Base-by-base conservation (phyloP, 2,797 vertebrate species). In the Cuculus canorus region DNA sequence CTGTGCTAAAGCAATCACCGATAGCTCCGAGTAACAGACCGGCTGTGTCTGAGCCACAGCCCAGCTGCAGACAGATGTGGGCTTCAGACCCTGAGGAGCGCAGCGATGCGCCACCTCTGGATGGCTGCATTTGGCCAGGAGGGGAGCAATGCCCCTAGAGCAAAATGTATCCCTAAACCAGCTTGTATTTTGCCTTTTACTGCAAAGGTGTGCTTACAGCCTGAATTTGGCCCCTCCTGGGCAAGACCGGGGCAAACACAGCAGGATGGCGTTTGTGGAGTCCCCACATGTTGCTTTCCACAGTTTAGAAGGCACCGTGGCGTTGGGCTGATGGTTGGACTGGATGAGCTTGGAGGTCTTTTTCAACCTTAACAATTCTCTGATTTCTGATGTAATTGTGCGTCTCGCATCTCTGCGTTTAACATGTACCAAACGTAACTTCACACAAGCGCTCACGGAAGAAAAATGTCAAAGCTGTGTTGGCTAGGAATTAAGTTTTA, bases 61-160 rank as follows among this genome's bases (percentile, higher is more conserved):
- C 68, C 81, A 93, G 84, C 78, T 88, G 84, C 90, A 78, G 69
- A 23, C 70, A 91, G 61, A 39, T 22, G 70, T 77, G 76, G 57
- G 53, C 23, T 50, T 22, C 2, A 1, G 10, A 13, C 4, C 70
- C 65, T 1, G 43, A 45, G 75, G 30, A 75, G 56, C 70, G 56
- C 21, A n/a, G 7, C 60, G 28, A 10, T 61, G 78, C 24, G 47
- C 63, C 14, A 18, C 0, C 47, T 63, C 28, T 39, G 60, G 5
- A 11, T 16, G 27, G 10, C 0, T 11, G 43, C 28, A 5, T 17
- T 15, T 28, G 37, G 52, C 37, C n/a, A 30, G 18, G 41, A 65
- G 53, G 50, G 28, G 24, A 54, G 21, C 17, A 13, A 60, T 3
- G 6, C 7, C 24, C 22, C 50, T 75, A 82, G 3, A 48, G 13